Conservation (phyloP, 2,797 vertebrate species). For the Oryzias dopingdopingensis region DNA sequence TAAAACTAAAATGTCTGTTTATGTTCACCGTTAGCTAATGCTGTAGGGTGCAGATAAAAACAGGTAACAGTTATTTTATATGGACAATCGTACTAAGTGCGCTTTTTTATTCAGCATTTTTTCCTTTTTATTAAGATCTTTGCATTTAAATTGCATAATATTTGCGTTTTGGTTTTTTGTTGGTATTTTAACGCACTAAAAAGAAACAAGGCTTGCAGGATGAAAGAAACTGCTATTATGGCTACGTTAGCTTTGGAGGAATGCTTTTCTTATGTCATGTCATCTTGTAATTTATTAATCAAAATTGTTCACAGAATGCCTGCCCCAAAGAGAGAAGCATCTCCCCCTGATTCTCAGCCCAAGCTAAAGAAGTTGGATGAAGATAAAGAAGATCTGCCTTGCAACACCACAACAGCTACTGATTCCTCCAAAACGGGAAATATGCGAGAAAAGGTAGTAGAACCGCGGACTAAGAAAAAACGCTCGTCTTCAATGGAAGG, state of each 20-base stretch:
- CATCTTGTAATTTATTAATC: not conserved
- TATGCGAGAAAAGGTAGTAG: constrained; percentile 52
- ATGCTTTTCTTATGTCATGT: not conserved
- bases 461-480: constrained; percentile 69
- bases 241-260: not conserved
- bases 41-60: constrained; percentile 28
- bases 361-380: constrained; percentile 75
- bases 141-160: too few species aligned
- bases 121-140: too few species aligned
- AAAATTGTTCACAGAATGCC: constrained; percentile 73
- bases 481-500: constrained; percentile 40
- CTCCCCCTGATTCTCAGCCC: constrained; percentile 65
- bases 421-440: constrained; percentile 60
- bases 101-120: too few species aligned
- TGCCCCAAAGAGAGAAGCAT: constrained; percentile 73
- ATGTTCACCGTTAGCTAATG: constrained; percentile 50
- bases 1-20: constrained; percentile 49
- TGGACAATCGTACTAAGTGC: not conserved
- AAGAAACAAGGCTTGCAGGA: too few species aligned
- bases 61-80: constrained; percentile 1
- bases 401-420: constrained; percentile 56
- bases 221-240: too few species aligned
- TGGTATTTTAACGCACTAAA: too few species aligned
- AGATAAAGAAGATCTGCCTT: constrained; percentile 48
- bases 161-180: too few species aligned